Base-by-base conservation (phyloP, 2,888 invertebrate species). In the Andrena chrysosceles region DNA sequence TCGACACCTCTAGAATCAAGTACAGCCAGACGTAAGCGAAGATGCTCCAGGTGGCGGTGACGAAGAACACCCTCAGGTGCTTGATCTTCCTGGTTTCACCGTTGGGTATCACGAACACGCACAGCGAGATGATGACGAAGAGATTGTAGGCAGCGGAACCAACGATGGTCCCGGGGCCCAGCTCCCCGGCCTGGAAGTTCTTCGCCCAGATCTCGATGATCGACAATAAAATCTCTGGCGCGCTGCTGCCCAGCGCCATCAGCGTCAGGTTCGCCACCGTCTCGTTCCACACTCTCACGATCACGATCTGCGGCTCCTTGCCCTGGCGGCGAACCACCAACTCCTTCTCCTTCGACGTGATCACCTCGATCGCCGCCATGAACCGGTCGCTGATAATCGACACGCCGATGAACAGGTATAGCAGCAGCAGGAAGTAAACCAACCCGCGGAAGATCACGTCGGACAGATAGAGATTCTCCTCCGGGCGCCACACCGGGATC, bases 11-110 rank as follows among this genome's bases (percentile, higher is more conserved):
- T 73, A 99, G 95, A 91, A 99, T 99, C 77, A 99, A 94, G 94
- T 99, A 99, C 77, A 99, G 95, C 99, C 99, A 99, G 71, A 99
- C 97, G 94, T 99, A 99, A 59, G 99, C 99, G 93, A 99, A 99
- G 73, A 99, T 96, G 64, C 99, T 99, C 98, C 99, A 99, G 8
- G 98, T 97, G 59, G 99, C 99, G 13, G 99, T 99, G 75, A 99
- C 98, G 93, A 99, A 97, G 95, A 99, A 99, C 76, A 99, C 99
- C 78, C 99, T 96, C 76, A 99, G 95, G 95, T 99, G 99, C 94
- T 99, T 99, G 87, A 99, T 99, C 93, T 97, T 97, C n/a, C 99
- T 95, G 73, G 97, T 96, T 94, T 99, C 98, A 16, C 97, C 98
- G 83, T 96, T 96, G 1, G 99, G 99, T 90, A 99, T 98, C 75